Evolutionary conservation across 2,888 invertebrate species (phyloP).

Genomic region (Carcina quercana): DNA sequence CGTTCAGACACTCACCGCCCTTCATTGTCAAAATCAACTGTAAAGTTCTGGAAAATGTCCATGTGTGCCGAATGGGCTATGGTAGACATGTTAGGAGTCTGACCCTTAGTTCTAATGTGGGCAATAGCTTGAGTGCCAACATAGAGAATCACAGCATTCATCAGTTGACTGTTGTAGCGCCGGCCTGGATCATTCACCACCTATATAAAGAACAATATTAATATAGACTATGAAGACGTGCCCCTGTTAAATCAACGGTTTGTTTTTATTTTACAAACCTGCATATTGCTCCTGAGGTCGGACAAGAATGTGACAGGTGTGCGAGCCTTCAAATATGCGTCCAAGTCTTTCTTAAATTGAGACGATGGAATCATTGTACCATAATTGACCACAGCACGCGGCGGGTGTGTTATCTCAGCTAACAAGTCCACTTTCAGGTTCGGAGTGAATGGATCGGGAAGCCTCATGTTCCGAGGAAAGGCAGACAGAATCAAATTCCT

Average conservation of each 20-base stretch:
- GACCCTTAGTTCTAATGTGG: slow-evolving; percentile 91
- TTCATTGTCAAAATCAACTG: slow-evolving; percentile 98
- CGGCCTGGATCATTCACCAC: slow-evolving; percentile 90
- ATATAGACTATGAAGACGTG: neutral
- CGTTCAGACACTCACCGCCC: slow-evolving; percentile 81
- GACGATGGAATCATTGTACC: slow-evolving; percentile 89
- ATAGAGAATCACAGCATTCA: slow-evolving; percentile 98
- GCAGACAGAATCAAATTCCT: slow-evolving; percentile 98
- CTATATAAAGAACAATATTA: slow-evolving; percentile 21
- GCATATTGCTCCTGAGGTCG: slow-evolving; percentile 92
- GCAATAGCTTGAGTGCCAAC: slow-evolving; percentile 98
- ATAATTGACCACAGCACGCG: slow-evolving; percentile 92
- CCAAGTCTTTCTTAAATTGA: slow-evolving; percentile 95
- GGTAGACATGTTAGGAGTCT: slow-evolving; percentile 96
- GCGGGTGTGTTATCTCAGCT: slow-evolving; percentile 90
- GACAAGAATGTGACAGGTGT: slow-evolving; percentile 97
- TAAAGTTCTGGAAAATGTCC: slow-evolving; percentile 99
- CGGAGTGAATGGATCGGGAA: slow-evolving; percentile 99
- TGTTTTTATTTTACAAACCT: slow-evolving; percentile 57
- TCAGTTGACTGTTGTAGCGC: slow-evolving; percentile 94
- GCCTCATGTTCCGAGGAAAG: slow-evolving; percentile 97
- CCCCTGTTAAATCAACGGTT: neutral
- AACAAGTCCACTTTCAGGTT: slow-evolving; percentile 96
- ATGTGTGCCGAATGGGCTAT: slow-evolving; percentile 99
- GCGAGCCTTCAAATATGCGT: slow-evolving; percentile 95